Conservation (phyloP, 2,888 invertebrate genomes). For the Spodoptera exigua region DNA sequence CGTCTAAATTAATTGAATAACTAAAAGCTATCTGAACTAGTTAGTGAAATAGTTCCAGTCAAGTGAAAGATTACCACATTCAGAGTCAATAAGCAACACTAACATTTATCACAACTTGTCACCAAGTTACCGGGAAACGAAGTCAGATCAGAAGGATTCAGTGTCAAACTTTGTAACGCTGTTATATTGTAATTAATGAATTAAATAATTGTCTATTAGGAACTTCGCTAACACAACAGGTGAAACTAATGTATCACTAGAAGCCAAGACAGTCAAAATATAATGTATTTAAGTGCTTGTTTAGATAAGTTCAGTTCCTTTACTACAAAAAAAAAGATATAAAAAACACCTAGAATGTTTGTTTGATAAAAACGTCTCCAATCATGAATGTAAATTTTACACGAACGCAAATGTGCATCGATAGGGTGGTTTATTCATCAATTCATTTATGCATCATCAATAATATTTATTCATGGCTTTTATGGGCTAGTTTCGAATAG, state of each 20-base stretch:
- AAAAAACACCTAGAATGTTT: conserved; percentile 23
- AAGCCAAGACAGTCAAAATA: conserved; percentile 16
- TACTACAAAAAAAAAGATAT: conserved; percentile 14
- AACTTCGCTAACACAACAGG: conserved; percentile 50
- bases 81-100: conserved; percentile 36
- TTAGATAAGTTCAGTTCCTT: conserved; percentile 29
- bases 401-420: conserved; percentile 51
- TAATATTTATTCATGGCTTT: conserved; percentile 41
- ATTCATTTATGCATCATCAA: conserved; percentile 48
- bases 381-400: conserved; percentile 62
- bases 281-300: neutral
- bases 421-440: conserved; percentile 44
- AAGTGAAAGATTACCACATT: conserved; percentile 28
- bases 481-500: conserved; percentile 13
- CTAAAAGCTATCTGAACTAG: conserved; percentile 5
- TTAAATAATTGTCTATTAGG: conserved; percentile 46
- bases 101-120: conserved; percentile 46
- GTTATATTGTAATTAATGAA: conserved; percentile 52
- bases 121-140: conserved; percentile 51
- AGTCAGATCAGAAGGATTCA: conserved; percentile 46
- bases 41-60: conserved; percentile 28
- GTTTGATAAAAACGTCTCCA: conserved; percentile 48
- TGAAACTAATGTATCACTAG: conserved; percentile 51
- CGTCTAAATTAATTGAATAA: neutral
- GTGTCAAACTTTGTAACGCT: conserved; percentile 54